phyloP scores from a whole-genome alignment of 2,888 invertebrate genomes.

The Thumatha senex region DNA sequence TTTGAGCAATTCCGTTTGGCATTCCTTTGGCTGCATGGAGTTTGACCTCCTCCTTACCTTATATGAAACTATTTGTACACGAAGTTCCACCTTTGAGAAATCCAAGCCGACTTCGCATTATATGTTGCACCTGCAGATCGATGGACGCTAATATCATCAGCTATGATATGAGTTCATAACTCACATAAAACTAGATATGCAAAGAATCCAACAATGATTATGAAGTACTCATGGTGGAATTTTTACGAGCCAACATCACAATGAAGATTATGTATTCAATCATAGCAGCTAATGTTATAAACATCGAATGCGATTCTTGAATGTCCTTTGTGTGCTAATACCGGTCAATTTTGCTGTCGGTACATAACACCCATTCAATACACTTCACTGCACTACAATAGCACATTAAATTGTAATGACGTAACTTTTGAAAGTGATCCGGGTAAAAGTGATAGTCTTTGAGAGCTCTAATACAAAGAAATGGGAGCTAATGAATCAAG shows the following conservation, averaged over 20 bases:
- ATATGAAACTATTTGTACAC: too few relatives aligned
- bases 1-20: too few relatives aligned
- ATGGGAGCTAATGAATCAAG: background rate
- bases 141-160: background rate
- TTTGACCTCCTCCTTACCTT: too few relatives aligned
- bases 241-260: slow-evolving; percentile 3
- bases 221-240: background rate
- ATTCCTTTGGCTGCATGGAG: too few relatives aligned
- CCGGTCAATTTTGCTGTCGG: slow-evolving; percentile 15
- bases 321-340: slow-evolving; percentile 19
- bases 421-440: slow-evolving; percentile 21
- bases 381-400: slow-evolving; percentile 22
- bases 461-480: background rate
- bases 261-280: slow-evolving; percentile 3
- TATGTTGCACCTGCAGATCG: too few relatives aligned
- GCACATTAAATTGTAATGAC: slow-evolving; percentile 21
- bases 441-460: slow-evolving; percentile 28
- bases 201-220: background rate
- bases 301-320: slow-evolving; percentile 8
- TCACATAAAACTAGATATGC: too few relatives aligned
- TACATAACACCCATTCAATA: slow-evolving; percentile 23
- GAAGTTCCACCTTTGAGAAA: too few relatives aligned
- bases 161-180: too few relatives aligned
- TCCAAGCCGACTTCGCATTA: too few relatives aligned
- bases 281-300: background rate